Base-by-base conservation (phyloP, 2,797 vertebrate species). In the Furcifer pardalis region DNA sequence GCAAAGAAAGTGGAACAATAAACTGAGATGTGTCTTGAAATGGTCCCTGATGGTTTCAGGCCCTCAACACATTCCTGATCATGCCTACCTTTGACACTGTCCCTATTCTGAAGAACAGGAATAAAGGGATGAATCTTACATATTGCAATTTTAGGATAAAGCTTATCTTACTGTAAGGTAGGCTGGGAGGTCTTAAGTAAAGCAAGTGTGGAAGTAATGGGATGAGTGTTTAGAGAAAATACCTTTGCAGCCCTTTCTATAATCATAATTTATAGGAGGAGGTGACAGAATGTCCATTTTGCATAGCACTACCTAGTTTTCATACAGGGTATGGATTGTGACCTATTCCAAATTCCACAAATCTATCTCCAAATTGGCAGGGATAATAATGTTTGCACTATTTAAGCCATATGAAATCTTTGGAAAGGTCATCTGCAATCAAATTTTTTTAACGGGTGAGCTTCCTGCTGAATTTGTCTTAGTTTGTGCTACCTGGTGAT, bases 381-480 rank as follows among this genome's bases (percentile, higher is more conserved):
- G 60, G 78, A 84, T 81, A 75, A 46, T 5, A 46, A 81, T 63
- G 63, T 80, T 89, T 83, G 77, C 60, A 71, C 82, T 84, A 80
- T 72, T 56, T 66, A 69, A 66, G 63, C 21, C 44, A 30, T 42
- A 37, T 63, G 32, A 52, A 76, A 6, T 69, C 56, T 75, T 52
- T 72, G 30, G 78, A 69, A 65, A 84, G 37, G 37, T 60, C 72
- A 62, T 81, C 81, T 85, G 84, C 79, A 86, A 85, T 79, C n/a
- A 74, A 90, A 93, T 92, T 83, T 91, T 94, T 93, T 80, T 88
- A 5, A 40, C 12, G 12, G 65, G 60, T 88, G 49, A 80, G 75
- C 63, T 88, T 88, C 83, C 42, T 90, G 84, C 84, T 91, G 90
- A 91, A 89, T 89, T 72, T 60, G 77, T 88, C 91, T 87, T 46